A percentile compares a stretch with the other conserved stretches of the same genome.
Conservation (phyloP, 2,113 vertebrate species). For the Amphiprion percula region DNA sequence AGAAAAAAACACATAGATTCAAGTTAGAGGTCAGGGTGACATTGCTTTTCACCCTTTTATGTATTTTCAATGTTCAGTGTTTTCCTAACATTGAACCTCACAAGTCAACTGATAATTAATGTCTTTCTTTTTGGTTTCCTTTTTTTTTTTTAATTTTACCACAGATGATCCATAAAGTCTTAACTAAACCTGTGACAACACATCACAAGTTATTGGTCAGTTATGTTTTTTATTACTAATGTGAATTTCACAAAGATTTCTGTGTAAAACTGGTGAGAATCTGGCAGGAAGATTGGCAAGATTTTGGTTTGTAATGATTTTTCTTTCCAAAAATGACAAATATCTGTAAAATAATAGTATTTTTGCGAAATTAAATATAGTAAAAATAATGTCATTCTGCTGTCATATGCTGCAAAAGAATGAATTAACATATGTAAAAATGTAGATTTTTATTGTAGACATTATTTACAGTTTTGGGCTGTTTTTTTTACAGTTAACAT, state of each 20-base stretch:
- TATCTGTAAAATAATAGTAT: too few species aligned
- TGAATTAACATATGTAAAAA: too few species aligned
- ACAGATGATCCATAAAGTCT: neutral
- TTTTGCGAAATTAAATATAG: too few species aligned
- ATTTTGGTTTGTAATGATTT: too few species aligned
- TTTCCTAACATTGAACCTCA: neutral
- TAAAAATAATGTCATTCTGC: too few species aligned
- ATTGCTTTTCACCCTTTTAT: neutral
- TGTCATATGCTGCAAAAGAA: too few species aligned
- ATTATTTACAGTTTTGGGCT: too few species aligned
- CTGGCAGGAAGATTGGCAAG: too few species aligned
- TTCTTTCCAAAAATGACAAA: too few species aligned
- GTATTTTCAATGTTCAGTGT: neutral
- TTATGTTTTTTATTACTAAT: neutral
- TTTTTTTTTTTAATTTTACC: neutral
- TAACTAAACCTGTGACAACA: neutral
- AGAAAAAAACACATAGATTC: neutral
- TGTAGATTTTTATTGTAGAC: too few species aligned
- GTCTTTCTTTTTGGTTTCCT: neutral
- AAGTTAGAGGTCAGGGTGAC: conserved; percentile 44
- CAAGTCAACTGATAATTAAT: neutral
- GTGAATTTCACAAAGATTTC: too few species aligned
- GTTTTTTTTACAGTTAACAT: too few species aligned
- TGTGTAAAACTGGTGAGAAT: neutral
- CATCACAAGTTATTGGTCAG: neutral